These are phyloP conservation scores for Salvelinus sp. DNA, from an alignment of 2,113 vertebrate species.

Conservation along the genomic window DNA sequence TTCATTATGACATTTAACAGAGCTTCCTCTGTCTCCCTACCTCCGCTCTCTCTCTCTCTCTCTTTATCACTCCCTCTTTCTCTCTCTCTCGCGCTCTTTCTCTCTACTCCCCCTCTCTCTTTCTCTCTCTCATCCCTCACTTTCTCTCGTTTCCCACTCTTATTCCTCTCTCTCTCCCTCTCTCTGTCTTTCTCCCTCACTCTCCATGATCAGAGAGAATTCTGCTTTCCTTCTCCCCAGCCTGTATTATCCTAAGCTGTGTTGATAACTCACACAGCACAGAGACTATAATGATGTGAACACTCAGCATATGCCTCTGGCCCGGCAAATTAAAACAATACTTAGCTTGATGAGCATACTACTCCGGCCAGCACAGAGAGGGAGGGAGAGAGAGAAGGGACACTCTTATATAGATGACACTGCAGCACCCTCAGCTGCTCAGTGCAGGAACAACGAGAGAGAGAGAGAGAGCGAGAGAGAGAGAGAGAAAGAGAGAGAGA, in stretches of 20 bases:
- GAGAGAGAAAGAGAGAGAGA: background rate
- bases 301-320: slow-evolving; percentile 78
- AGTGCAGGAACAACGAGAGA: slow-evolving; percentile 61
- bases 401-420: slow-evolving; percentile 80
- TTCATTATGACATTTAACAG: slow-evolving; percentile 79
- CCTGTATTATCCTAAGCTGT: slow-evolving; percentile 76
- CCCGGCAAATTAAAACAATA: slow-evolving; percentile 80
- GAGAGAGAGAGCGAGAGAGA: background rate
- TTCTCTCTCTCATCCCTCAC: too few relatives aligned
- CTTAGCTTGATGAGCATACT: slow-evolving; percentile 78
- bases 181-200: slow-evolving; percentile 27
- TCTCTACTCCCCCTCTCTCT: slow-evolving; percentile 21
- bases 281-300: slow-evolving; percentile 82
- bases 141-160: too few relatives aligned
- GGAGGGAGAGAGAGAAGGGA: slow-evolving; percentile 37
- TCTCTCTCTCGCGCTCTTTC: slow-evolving; percentile 22
- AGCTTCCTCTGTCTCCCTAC: slow-evolving; percentile 43
- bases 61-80: slow-evolving; percentile 4
- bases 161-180: slow-evolving; percentile 32
- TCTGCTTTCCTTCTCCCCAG: slow-evolving; percentile 51
- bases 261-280: slow-evolving; percentile 76
- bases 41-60: slow-evolving; percentile 29
- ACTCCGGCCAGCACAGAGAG: slow-evolving; percentile 68
- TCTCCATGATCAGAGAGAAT: slow-evolving; percentile 66
- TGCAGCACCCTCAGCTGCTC: slow-evolving; percentile 82